These are phyloP conservation scores for Ruditapes philippinarum DNA, from an alignment of 1,140 invertebrate species.

Conservation along the genomic window DNA sequence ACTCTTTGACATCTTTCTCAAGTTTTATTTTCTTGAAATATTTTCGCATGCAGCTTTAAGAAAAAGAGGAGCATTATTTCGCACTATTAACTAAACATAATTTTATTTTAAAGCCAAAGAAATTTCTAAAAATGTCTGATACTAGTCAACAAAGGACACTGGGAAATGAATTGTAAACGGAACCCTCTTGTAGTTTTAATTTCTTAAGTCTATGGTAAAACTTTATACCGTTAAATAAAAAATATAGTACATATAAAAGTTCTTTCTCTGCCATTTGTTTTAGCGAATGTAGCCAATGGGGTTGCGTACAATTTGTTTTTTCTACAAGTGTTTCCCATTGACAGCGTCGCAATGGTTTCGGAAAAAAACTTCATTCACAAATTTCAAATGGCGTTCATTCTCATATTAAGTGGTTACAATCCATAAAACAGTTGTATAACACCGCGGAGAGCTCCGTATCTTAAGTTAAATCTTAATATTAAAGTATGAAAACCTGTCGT, in stretches of 20 bases:
- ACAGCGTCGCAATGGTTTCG: neutral
- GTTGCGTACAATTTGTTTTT: neutral
- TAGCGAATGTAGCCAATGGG: neutral
- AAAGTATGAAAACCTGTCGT: slow-evolving; percentile 16
- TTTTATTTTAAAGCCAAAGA: too few species aligned
- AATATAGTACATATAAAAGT: neutral
- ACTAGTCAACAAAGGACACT: too few species aligned
- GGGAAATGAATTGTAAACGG: too few species aligned
- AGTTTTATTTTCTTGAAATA: too few species aligned
- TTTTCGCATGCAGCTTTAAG: too few species aligned
- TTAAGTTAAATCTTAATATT: neutral
- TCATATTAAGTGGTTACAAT: slow-evolving; percentile 24
- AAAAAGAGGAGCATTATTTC: too few species aligned
- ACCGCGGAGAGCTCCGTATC: neutral
- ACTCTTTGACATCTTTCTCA: too few species aligned
- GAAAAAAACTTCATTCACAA: neutral
- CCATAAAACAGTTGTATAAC: slow-evolving; percentile 24
- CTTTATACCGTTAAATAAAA: too few species aligned
- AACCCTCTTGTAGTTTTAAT: too few species aligned
- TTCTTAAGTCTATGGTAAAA: too few species aligned
- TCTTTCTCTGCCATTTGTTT: neutral
- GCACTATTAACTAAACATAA: too few species aligned
- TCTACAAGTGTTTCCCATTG: slow-evolving; percentile 27
- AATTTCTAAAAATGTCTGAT: too few species aligned
- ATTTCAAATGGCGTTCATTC: neutral